phyloP scores from a whole-genome alignment of 2,113 vertebrate genomes.

The Plecturocebus donacophilus region DNA sequence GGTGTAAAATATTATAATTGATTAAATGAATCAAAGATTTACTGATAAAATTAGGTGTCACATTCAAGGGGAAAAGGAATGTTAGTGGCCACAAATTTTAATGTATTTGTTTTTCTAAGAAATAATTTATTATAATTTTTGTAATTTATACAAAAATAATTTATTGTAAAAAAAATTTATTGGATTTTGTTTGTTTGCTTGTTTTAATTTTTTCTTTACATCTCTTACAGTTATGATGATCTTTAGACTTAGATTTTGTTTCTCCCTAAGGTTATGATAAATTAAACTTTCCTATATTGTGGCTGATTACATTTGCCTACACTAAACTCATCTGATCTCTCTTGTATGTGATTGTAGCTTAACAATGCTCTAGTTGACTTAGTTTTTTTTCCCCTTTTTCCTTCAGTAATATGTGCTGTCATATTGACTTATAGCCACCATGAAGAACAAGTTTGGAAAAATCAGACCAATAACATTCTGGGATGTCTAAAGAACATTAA shows the following conservation, averaged over 20 bases:
- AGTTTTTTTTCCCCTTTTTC: not conserved
- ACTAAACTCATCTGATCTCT: slow-evolving; percentile 49
- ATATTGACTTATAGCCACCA: not conserved
- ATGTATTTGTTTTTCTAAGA: not conserved
- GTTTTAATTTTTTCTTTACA: slow-evolving; percentile 51
- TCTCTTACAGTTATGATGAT: slow-evolving; percentile 46
- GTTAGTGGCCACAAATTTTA: not conserved
- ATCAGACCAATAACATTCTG: not conserved
- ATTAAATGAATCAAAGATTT: slow-evolving; percentile 21
- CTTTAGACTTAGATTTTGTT: slow-evolving; percentile 55
- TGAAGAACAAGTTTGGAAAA: not conserved
- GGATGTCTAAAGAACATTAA: not conserved
- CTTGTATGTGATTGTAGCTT: not conserved
- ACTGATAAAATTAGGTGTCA: not conserved
- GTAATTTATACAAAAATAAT: not conserved
- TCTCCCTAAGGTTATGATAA: slow-evolving; percentile 49
- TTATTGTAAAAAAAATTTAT: not conserved
- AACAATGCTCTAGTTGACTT: slow-evolving; percentile 19
- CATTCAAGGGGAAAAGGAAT: not conserved
- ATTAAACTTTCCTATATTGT: slow-evolving; percentile 48
- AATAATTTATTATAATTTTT: not conserved
- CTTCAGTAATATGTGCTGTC: not conserved
- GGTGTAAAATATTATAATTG: not conserved
- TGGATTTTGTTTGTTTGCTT: slow-evolving; percentile 23
- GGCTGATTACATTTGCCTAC: slow-evolving; percentile 52